phyloP scores from a whole-genome alignment of 2,797 vertebrate genomes.

The Morelia viridis region DNA sequence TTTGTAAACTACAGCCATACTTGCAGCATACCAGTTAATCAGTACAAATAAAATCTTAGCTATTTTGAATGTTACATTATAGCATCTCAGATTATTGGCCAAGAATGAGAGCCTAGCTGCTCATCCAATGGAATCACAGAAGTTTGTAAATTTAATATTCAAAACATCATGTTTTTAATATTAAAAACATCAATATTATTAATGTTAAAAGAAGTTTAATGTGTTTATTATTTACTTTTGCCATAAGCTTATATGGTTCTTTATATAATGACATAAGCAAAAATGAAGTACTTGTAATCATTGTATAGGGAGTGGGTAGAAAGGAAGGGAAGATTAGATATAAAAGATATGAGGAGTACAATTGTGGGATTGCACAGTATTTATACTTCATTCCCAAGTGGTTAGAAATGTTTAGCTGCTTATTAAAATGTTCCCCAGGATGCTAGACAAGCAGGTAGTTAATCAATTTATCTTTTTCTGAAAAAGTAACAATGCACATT shows the following conservation, averaged over 20 bases:
- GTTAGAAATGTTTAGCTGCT: background rate
- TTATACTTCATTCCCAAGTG: background rate
- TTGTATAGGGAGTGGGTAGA: background rate
- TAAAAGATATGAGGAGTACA: background rate
- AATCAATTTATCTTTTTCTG: slow-evolving; percentile 20
- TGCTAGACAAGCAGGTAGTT: background rate
- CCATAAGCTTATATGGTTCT: background rate
- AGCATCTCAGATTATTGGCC: background rate
- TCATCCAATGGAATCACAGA: background rate
- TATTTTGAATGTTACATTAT: background rate
- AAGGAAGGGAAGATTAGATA: background rate
- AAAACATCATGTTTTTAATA: too few relatives aligned
- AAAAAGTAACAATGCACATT: background rate
- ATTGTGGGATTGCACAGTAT: background rate
- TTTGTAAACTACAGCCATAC: background rate
- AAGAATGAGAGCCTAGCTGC: background rate
- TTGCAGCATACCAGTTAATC: background rate
- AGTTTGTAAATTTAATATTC: background rate
- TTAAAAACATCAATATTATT: background rate
- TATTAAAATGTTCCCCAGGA: background rate
- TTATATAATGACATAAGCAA: background rate
- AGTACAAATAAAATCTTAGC: background rate
- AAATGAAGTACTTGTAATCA: background rate
- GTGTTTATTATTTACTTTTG: background rate
- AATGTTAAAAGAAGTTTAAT: background rate